Conservation (phyloP, 2,888 invertebrate species). For the Eubasilissa splendida region DNA sequence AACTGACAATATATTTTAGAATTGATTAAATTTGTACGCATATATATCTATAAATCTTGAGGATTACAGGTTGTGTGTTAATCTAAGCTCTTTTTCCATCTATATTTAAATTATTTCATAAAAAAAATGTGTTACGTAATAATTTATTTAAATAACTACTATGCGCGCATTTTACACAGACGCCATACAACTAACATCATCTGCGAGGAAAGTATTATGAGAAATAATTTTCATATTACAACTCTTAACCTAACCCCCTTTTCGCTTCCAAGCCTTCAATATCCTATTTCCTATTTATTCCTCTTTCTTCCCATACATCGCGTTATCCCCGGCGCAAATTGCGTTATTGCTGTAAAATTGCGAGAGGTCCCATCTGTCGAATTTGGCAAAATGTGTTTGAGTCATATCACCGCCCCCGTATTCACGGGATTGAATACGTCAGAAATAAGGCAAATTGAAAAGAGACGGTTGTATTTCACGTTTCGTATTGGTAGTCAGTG, state of each 20-base stretch:
- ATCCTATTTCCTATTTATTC: slow-evolving; percentile 8
- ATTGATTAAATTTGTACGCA: no score
- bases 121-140: no score
- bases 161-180: no score
- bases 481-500: not conserved
- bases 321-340: slow-evolving; percentile 30
- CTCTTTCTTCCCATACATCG: slow-evolving; percentile 13
- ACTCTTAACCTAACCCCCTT: not conserved
- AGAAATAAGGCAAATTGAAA: not conserved
- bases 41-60: no score
- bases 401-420: slow-evolving; percentile 29
- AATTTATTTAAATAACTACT: no score
- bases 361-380: slow-evolving; percentile 40
- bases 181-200: no score
- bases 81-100: no score
- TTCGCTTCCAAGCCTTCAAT: slow-evolving; percentile 23
- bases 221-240: no score
- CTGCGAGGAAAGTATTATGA: no score
- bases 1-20: no score
- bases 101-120: no score
- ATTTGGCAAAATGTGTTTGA: slow-evolving; percentile 37
- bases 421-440: slow-evolving; percentile 13
- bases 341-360: slow-evolving; percentile 34
- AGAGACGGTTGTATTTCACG: not conserved
- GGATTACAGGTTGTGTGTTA: no score